These are phyloP conservation scores for Drosophila melanosoma DNA, from an alignment of 2,888 invertebrate genomes.

Conservation along the genomic window DNA sequence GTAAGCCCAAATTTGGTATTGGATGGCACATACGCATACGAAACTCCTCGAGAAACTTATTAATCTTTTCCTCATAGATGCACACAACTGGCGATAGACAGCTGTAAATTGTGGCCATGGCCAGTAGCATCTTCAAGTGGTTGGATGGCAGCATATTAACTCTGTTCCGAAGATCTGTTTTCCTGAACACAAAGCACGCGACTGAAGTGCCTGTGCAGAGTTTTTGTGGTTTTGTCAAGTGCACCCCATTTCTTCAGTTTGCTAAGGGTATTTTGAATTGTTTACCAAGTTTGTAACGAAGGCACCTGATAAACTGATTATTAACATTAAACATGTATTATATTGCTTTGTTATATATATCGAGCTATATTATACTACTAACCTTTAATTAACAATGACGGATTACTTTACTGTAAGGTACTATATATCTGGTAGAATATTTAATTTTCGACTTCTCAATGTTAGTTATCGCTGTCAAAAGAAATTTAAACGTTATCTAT, in stretches of 20 bases:
- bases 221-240: conserved; percentile 60
- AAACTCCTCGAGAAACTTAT: conserved; percentile 73
- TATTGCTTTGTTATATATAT: not conserved
- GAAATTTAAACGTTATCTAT: conserved; percentile 36
- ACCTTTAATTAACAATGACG: not conserved
- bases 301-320: not conserved
- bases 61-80: conserved; percentile 63
- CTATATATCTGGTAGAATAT: conserved; percentile 31
- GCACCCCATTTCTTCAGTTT: conserved; percentile 3
- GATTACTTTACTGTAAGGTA: not conserved
- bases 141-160: conserved; percentile 40
- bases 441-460: not conserved
- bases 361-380: not conserved
- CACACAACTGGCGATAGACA: conserved; percentile 47
- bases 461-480: conserved; percentile 7
- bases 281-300: not conserved
- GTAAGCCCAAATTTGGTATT: conserved; percentile 75
- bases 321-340: not conserved
- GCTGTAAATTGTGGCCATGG: conserved; percentile 33
- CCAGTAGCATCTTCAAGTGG: conserved; percentile 31
- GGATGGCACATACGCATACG: conserved; percentile 82
- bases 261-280: not conserved
- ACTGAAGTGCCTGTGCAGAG: conserved; percentile 37
- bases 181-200: conserved; percentile 13
- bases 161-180: conserved; percentile 27